A percentile compares a stretch with the other conserved stretches of the same genome.
Evolutionary conservation across 2,888 invertebrate species (phyloP).

Genomic region (Pristionchus exspectatus): DNA sequence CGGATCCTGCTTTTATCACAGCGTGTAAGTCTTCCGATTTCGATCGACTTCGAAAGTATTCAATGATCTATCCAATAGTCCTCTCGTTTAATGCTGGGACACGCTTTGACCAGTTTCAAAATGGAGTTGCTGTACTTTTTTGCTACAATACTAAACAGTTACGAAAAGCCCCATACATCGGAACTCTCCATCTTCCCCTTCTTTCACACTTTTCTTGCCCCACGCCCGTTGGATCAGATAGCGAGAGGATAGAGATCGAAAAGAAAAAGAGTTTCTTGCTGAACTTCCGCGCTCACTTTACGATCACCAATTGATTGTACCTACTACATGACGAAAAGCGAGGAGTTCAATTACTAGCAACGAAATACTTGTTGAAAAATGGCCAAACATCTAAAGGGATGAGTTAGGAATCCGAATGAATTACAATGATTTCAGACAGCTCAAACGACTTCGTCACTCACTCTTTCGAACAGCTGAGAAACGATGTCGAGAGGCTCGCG

Average conservation of each 20-base stretch:
- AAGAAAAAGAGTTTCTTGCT: conserved; percentile 46
- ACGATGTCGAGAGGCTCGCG: conserved; percentile 70
- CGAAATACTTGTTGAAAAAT: background rate
- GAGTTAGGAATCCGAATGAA: no score
- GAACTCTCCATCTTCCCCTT: background rate
- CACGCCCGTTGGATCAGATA: conserved; percentile 12
- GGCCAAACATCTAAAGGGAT: no score
- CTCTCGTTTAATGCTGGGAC: no score
- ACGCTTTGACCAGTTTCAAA: no score
- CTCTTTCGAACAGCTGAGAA: conserved; percentile 65
- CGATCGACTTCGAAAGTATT: background rate
- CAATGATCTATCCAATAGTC: background rate
- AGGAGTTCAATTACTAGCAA: background rate
- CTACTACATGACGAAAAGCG: background rate
- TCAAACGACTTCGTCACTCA: conserved; percentile 58
- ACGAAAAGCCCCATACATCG: background rate
- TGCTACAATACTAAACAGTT: background rate
- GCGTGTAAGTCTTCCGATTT: conserved; percentile 78
- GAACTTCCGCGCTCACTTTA: conserved; percentile 46
- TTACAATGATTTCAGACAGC: background rate
- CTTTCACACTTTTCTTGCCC: background rate
- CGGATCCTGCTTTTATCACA: conserved; percentile 81
- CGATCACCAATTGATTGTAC: background rate
- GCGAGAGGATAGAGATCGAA: conserved; percentile 34
- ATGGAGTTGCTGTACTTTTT: background rate